Percentiles rank a stretch among this genome's conserved stretches.
phyloP scores from a whole-genome alignment of 2,888 invertebrate genomes.

The Melipona bicolor region DNA sequence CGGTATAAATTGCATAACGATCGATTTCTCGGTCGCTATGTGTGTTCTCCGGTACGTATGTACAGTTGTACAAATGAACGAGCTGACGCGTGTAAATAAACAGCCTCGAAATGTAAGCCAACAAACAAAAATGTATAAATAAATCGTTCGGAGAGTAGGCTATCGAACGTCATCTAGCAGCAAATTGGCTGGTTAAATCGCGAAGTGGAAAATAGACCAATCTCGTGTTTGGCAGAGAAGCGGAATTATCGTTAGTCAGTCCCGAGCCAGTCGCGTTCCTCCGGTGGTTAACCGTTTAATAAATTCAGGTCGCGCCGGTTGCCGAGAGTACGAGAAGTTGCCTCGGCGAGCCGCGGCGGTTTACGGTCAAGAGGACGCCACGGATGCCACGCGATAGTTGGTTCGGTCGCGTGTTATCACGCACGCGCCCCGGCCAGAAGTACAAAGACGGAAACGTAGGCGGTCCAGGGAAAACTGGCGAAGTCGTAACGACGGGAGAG shows the following conservation, averaged over 20 bases:
- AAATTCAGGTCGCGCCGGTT: slow-evolving; percentile 18
- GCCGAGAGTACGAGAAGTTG: background rate
- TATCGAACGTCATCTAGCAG: background rate
- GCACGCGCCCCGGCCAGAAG: background rate
- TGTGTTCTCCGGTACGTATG: no score
- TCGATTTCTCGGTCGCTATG: background rate
- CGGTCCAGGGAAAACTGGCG: slow-evolving; percentile 41
- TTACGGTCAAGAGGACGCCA: slow-evolving; percentile 24
- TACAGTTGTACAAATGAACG: background rate
- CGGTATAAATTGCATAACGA: background rate
- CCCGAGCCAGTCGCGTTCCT: slow-evolving; percentile 13
- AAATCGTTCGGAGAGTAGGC: background rate
- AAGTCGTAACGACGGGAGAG: slow-evolving; percentile 70
- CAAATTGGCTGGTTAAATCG: slow-evolving; percentile 17
- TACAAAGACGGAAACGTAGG: slow-evolving; percentile 49
- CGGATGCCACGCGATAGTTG: no score
- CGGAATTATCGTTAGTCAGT: slow-evolving; percentile 41
- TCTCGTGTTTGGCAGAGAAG: slow-evolving; percentile 6
- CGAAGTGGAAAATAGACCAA: slow-evolving; percentile 10
- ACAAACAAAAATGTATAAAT: background rate
- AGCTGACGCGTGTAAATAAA: background rate
- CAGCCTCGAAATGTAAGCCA: background rate
- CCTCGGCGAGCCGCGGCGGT: background rate
- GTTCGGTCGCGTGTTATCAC: slow-evolving; percentile 23
- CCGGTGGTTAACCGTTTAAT: slow-evolving; percentile 42